Base-by-base conservation (phyloP, 2,797 vertebrate species). In the Schizothorax lantsangensis region DNA sequence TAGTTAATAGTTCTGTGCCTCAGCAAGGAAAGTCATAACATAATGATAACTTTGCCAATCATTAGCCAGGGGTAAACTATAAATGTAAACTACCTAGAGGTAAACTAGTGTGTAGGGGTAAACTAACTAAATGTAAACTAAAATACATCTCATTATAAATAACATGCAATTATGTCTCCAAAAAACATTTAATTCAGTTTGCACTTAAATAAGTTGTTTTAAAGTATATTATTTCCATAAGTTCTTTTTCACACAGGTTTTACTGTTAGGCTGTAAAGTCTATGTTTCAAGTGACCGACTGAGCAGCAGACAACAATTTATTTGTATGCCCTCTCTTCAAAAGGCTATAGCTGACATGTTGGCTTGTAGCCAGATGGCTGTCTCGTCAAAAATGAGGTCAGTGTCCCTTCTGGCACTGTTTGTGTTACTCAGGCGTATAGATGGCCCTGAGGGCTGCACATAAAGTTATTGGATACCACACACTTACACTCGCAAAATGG, bases 401-500 rank as follows among this genome's bases (percentile, higher is more conserved):
- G 62, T 5, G 84, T 71, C 84, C 17, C 75, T 45, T 71, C 64
- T 79, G 64, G 47, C 15, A 30, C 9, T 69, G 23, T 45, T 78
- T 68, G 36, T 23, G 9, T 69, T 38, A 57, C 15, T 1, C 15
- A 84, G 8, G 40, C 47, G 0, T 43, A 40, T 45, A 79, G 54
- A 64, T 62, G 69, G 23, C 30, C 54, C 15, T 49, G 69, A 64
- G 68, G 54, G 52, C 6, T 11, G 17, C 69, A 9, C 43, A 71
- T 89, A 85, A 93, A 89, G 89, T 89, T 90, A 91, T 90, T 91
- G 84, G 82, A 90, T 84, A 86, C 81, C 69, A 84, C 79, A 12
- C 57, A 85, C 45, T 57, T 45, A 40, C 47, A 69, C 26, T 36
- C 1, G 4, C 14, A 14, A 89, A 90, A 92, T 91, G 84, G 91